A percentile compares a stretch with the other conserved stretches of the same genome.
These are phyloP conservation scores for Parelbella ahira DNA, from an alignment of 2,888 invertebrate genomes.

Conservation along the genomic window DNA sequence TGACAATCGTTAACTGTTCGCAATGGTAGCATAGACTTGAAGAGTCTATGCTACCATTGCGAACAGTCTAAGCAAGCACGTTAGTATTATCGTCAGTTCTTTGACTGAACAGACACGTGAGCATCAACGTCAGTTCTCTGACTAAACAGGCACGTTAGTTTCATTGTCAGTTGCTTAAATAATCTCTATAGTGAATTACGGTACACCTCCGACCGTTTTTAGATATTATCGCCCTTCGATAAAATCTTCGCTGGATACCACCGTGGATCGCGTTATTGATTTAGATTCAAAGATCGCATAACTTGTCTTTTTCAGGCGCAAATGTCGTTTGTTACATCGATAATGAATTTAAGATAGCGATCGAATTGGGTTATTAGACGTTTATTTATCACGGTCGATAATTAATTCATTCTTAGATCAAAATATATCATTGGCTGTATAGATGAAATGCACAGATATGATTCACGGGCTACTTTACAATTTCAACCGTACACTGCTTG, in stretches of 20 bases:
- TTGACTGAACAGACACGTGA: too few relatives aligned
- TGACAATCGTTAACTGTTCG: constrained; percentile 71
- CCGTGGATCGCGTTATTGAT: constrained; percentile 21
- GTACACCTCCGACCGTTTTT: too few relatives aligned
- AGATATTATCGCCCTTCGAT: too few relatives aligned
- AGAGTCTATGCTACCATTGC: too few relatives aligned
- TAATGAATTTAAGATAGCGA: constrained; percentile 9
- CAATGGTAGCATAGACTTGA: constrained; percentile 44
- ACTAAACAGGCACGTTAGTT: too few relatives aligned
- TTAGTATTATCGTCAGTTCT: too few relatives aligned
- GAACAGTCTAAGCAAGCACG: too few relatives aligned
- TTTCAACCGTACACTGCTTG: constrained; percentile 39
- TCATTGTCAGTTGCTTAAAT: too few relatives aligned
- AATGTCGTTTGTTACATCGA: constrained; percentile 11
- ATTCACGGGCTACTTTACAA: constrained; percentile 42
- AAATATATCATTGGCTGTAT: constrained; percentile 45
- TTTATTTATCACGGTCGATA: constrained; percentile 31
- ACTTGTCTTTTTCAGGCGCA: constrained; percentile 11
- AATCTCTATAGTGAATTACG: constrained; percentile 1
- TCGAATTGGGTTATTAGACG: constrained; percentile 20
- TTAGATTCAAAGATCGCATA: constrained; percentile 12
- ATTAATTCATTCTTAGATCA: constrained; percentile 35
- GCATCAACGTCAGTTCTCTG: constrained; percentile 5
- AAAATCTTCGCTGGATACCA: too few relatives aligned
- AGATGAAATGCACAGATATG: constrained; percentile 43